These are phyloP conservation scores for Danaus plexippus DNA, from an alignment of 1,140 invertebrate genomes.

Conservation along the genomic window DNA sequence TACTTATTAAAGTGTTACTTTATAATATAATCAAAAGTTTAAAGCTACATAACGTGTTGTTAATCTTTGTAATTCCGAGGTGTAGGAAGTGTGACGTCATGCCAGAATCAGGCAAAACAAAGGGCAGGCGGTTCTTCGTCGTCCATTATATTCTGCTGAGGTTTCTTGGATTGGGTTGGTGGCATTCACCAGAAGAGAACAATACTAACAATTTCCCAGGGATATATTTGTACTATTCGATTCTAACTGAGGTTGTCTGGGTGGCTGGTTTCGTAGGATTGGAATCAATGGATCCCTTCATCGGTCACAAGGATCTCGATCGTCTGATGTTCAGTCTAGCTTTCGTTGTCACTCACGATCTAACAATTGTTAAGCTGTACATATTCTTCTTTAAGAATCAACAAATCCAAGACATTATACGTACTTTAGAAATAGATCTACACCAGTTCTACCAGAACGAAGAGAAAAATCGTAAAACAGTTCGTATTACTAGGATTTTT, in stretches of 20 bases:
- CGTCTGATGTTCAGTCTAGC: conserved; percentile 64
- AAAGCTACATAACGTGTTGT: no score
- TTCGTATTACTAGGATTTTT: conserved; percentile 42
- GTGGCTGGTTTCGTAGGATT: conserved; percentile 59
- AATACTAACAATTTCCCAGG: conserved; percentile 48
- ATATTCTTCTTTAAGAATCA: conserved; percentile 59
- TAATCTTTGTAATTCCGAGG: no score
- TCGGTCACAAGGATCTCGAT: conserved; percentile 58
- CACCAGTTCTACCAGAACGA: conserved; percentile 54
- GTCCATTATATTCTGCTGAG: conserved; percentile 48
- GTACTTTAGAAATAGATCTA: conserved; percentile 45
- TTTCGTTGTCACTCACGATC: conserved; percentile 61
- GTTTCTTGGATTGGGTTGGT: conserved; percentile 57
- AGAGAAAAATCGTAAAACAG: conserved; percentile 33
- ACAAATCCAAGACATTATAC: conserved; percentile 53
- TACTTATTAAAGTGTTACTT: no score
- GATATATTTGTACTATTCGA: conserved; percentile 51
- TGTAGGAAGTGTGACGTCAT: conserved; percentile 1
- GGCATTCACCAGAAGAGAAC: conserved; percentile 59
- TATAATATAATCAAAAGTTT: no score
- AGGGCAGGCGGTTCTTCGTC: conserved; percentile 35
- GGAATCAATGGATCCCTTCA: conserved; percentile 61
- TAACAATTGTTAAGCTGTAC: conserved; percentile 56
- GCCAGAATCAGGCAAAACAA: conserved; percentile 25
- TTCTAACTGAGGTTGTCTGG: conserved; percentile 56